Evolutionary conservation across 2,797 vertebrate species (phyloP).

Genomic region (Chelon labrosus): DNA sequence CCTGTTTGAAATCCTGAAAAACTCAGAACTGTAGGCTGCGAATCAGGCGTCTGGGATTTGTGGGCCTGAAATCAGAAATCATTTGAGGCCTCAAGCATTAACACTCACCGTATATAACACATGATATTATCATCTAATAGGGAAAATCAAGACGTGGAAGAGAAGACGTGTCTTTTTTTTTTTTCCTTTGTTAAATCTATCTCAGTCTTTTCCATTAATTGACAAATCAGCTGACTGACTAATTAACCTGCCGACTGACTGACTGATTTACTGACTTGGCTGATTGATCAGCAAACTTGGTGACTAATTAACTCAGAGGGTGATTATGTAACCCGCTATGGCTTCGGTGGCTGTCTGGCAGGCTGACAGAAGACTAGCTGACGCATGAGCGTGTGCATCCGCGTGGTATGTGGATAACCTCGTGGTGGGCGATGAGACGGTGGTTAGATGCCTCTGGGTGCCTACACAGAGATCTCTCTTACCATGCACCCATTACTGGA

Average conservation of each 20-base stretch:
- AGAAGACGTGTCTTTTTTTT: slow-evolving; percentile 29
- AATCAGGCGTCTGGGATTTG: slow-evolving; percentile 29
- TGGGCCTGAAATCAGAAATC: slow-evolving; percentile 30
- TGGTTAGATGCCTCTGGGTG: slow-evolving; percentile 62
- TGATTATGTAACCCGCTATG: slow-evolving; percentile 43
- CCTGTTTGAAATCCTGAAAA: slow-evolving; percentile 16
- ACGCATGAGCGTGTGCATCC: slow-evolving; percentile 19
- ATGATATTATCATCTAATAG: slow-evolving; percentile 15
- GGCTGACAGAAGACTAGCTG: slow-evolving; percentile 29
- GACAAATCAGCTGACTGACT: slow-evolving; percentile 48
- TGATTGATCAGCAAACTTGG: slow-evolving; percentile 52
- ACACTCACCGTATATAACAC: not conserved
- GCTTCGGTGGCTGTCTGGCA: slow-evolving; percentile 30
- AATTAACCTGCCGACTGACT: slow-evolving; percentile 49
- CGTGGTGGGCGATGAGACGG: slow-evolving; percentile 63
- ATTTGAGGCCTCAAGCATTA: slow-evolving; percentile 26
- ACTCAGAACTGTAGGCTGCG: not conserved
- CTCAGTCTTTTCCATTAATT: slow-evolving; percentile 37
- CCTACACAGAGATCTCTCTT: slow-evolving; percentile 69
- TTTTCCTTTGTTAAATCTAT: slow-evolving; percentile 1
- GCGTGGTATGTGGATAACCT: slow-evolving; percentile 67
- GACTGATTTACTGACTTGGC: slow-evolving; percentile 32
- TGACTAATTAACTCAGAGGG: slow-evolving; percentile 35
- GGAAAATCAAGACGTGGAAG: slow-evolving; percentile 8
- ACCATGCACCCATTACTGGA: slow-evolving; percentile 63